These are phyloP conservation scores for Microctenopoma stevenorrisi DNA, from an alignment of 2,797 vertebrate species.

Conservation along the genomic window DNA sequence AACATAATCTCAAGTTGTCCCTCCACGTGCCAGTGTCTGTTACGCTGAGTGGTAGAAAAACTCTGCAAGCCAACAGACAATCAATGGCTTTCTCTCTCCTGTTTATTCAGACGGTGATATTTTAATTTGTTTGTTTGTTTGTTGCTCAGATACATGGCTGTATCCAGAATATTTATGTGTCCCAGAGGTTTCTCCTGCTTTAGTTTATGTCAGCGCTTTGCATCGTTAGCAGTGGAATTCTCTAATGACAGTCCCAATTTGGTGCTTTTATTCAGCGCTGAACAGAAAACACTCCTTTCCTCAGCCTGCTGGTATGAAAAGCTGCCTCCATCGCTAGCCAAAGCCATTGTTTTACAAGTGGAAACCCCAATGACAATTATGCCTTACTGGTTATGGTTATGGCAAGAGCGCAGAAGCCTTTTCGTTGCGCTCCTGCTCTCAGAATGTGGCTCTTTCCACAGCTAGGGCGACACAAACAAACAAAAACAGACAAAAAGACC, in stretches of 20 bases:
- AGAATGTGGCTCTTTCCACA: slow-evolving; percentile 68
- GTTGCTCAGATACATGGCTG: slow-evolving; percentile 63
- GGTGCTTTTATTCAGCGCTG: slow-evolving; percentile 67
- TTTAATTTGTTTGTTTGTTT: slow-evolving; percentile 78
- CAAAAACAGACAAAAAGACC: slow-evolving; percentile 62
- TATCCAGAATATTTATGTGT: slow-evolving; percentile 65
- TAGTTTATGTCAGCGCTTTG: slow-evolving; percentile 73
- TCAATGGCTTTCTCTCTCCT: slow-evolving; percentile 67
- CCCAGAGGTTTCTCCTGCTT: slow-evolving; percentile 63
- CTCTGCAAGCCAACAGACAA: slow-evolving; percentile 56
- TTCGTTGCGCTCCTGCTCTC: slow-evolving; percentile 46
- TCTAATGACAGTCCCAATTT: slow-evolving; percentile 76
- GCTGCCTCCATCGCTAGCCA: slow-evolving; percentile 70
- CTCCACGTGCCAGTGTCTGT: slow-evolving; percentile 48
- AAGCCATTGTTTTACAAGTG: slow-evolving; percentile 85
- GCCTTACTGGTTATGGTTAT: slow-evolving; percentile 76
- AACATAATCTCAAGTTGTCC: slow-evolving; percentile 60
- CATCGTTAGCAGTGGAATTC: slow-evolving; percentile 73
- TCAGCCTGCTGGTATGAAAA: slow-evolving; percentile 72
- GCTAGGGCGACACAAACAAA: slow-evolving; percentile 71
- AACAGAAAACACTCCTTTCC: slow-evolving; percentile 66
- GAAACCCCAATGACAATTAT: slow-evolving; percentile 82
- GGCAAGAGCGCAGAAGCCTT: slow-evolving; percentile 66
- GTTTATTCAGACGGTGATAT: slow-evolving; percentile 63
- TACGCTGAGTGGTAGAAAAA: slow-evolving; percentile 56